Evolutionary conservation across 2,888 invertebrate genomes (phyloP), one percentile per base, ranked within the genome.

Genomic region (Eupithecia abbreviata): DNA sequence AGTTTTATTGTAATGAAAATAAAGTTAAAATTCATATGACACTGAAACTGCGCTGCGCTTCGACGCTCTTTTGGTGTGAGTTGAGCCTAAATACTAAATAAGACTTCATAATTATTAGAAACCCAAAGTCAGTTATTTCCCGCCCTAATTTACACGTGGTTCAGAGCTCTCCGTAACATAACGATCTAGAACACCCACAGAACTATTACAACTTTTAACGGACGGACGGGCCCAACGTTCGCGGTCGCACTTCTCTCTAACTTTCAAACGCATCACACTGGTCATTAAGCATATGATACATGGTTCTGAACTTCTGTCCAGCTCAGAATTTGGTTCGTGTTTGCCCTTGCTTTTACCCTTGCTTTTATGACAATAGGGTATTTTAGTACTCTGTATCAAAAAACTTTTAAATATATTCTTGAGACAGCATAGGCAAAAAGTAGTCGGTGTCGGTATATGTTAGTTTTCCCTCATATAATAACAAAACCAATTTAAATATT

Each of bases 161-260:
- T 68, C 18, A 43, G n/a, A n/a, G 45, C 13, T 68, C 42, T 67
- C 15, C n/a, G 66, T 43, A 43, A 68, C 67, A 45, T 45, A 68
- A 68, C 43, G n/a, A 68, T 45, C 67, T 66, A 30, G 45, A 43
- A 68, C 67, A 43, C 18, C 67, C 67, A n/a, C 67, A 68, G 45
- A 68, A 68, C 67, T 45, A 68, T 68, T 43, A 68, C 67, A 68
- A n/a, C 9, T 67, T 68, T 68, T 43, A 68, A n/a, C 43, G 43
- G 67, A 42, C 71, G 30, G 68, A 72, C 71, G 30, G 68, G 69
- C 69, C 72, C 62, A 71, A 55, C 69, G 67, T 68, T 73, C 18
- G 71, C 65, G 74, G 74, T 58, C 65, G 47, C 72, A 65, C 72
- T 70, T 30, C 18, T 45, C 68, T n/a, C 43, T 7, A 45, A 43